Base-by-base conservation (phyloP, 2,113 vertebrate species). In the Plotosus lineatus region DNA sequence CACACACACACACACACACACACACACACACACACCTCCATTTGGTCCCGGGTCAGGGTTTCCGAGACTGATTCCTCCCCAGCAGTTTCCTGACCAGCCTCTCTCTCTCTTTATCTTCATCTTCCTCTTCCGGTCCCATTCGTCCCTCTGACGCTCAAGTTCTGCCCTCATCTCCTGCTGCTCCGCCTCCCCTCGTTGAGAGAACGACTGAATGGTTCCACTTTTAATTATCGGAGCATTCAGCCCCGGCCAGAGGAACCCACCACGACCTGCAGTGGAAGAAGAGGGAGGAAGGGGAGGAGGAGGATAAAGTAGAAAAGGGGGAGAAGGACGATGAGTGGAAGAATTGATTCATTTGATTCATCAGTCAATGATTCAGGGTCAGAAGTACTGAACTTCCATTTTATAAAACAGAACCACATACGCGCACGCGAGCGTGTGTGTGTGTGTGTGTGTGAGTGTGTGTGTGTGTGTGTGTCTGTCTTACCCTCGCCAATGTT, bases 221-320 rank as follows among this genome's bases (percentile, higher is more conserved):
- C 88, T 89, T 86, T 86, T 94, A 55, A 92, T 0, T 19, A 99
- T n/a, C 0, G 95, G 94, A 31, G 82, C 3, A 73, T 98, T 99
- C 40, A 99, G 91, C 12, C 97, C 97, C 12, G 96, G 97, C 98
- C 98, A 99, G 53, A 99, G 93, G 83, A 94, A 96, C 44, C 97
- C 97, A 19, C 83, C 94, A 4, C 82, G 93, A 60, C 97, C 98
- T 99, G 83, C 26, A 61, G n/a, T 33, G n/a, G 4, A 10, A 2
- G 38, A 81, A n/a, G 40, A 23, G 36, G 31, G 12, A 21, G 1
- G 33, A 46, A 15, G 12, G 31, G 6, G 40, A 69, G 5, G 65
- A 42, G 2, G 9, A 42, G 4, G 4, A 53, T 4, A 53, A 53
- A 53, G 3, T 17, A 17, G 50, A 3, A 53, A 46, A 38, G 19